Conservation (phyloP, 2,113 vertebrate genomes). For the Nansenia antarctica region DNA sequence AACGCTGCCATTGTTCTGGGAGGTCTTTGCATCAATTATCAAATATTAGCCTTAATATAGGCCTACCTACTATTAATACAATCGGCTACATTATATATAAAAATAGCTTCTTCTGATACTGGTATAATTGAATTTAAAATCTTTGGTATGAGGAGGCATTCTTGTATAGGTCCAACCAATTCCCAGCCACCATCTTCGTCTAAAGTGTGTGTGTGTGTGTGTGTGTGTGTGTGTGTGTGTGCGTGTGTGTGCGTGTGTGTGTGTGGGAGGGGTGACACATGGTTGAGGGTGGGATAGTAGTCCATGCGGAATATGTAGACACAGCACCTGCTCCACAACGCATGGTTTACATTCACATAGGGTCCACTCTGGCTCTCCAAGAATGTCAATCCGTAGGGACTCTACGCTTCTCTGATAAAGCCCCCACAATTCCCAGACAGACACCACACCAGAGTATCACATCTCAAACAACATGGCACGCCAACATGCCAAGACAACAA, state of each 20-base stretch:
- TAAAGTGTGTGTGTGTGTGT: no score
- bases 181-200: no score
- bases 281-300: conserved; percentile 35
- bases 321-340: conserved; percentile 65
- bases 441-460: conserved; percentile 34
- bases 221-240: no score
- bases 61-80: no score
- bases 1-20: no score
- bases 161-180: no score
- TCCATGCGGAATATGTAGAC: conserved; percentile 47
- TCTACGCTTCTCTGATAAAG: conserved; percentile 44
- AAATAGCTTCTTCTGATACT: no score
- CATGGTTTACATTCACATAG: conserved; percentile 61
- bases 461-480: conserved; percentile 58
- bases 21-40: no score
- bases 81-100: no score
- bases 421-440: conserved; percentile 51
- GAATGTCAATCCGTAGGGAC: conserved; percentile 57
- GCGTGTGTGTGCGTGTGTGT: no score
- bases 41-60: no score
- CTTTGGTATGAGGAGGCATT: not conserved
- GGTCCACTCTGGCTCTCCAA: conserved; percentile 64
- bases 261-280: conserved; percentile 31
- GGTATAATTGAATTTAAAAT: no score
- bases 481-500: conserved; percentile 18